These are phyloP conservation scores for Brenthis ino DNA, from an alignment of 2,888 invertebrate species.

Conservation along the genomic window DNA sequence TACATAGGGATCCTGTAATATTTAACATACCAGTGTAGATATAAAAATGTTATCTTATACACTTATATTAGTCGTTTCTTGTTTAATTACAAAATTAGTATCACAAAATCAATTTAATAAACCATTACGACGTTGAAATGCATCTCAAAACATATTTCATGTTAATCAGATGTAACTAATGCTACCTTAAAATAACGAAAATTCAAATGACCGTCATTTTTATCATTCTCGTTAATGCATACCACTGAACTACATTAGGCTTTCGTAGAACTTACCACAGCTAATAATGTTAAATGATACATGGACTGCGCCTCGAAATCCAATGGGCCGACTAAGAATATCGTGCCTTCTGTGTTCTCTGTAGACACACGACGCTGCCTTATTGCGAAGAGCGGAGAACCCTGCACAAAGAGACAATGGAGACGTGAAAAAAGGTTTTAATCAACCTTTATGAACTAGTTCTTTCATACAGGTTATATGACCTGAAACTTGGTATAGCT, in stretches of 20 bases:
- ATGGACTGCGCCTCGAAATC: constrained; percentile 95
- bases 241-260: constrained; percentile 15
- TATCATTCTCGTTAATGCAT: constrained; percentile 22
- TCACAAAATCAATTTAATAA: constrained; percentile 15
- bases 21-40: constrained; percentile 3
- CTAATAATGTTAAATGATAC: constrained; percentile 92
- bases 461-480: constrained; percentile 33
- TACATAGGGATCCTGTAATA: constrained; percentile 90
- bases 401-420: constrained; percentile 69
- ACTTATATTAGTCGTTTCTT: background rate
- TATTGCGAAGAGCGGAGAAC: constrained; percentile 89
- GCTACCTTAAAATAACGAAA: constrained; percentile 16
- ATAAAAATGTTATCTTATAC: constrained; percentile 20
- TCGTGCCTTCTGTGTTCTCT: constrained; percentile 90
- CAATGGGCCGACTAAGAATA: constrained; percentile 88
- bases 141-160: constrained; percentile 1
- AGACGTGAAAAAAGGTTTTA: constrained; percentile 36
- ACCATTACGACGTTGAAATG: constrained; percentile 19
- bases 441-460: constrained; percentile 36
- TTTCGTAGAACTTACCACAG: constrained; percentile 86
- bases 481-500: constrained; percentile 19
- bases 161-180: constrained; percentile 16
- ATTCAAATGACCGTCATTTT: constrained; percentile 17
- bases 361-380: constrained; percentile 88
- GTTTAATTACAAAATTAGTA: constrained; percentile 13